Base-by-base conservation (phyloP, 1,140 invertebrate species). In the Orius insidiosus region DNA sequence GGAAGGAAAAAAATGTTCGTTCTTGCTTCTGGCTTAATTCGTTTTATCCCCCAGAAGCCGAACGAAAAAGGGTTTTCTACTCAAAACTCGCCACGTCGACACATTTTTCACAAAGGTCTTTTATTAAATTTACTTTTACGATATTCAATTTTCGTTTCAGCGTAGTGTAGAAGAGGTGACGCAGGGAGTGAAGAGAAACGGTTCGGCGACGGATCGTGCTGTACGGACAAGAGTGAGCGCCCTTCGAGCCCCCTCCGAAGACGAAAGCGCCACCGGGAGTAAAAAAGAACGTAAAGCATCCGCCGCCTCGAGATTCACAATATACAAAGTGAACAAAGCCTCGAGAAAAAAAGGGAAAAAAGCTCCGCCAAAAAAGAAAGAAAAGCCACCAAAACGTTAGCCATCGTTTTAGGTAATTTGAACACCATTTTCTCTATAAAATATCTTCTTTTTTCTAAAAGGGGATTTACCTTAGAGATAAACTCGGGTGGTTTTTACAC, bases 351-450 rank as follows among this genome's bases (percentile, higher is more conserved):
- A 69, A 72, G 86, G 34, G 88, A 93, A 59, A 94, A 92, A 59
- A 90, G 86, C 15, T 89, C 88, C 1, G 89, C 86, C 1, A 90
- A 88, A 60, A 86, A 87, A 59, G 95, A 99, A 62, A 76, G 90
- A 49, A 96, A 98, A 66, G 94, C 95, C n/a, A 99, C 95, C 4
- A 98, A 98, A 69, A 99, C 95, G 10, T 64, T 98, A 31, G 94
- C 93, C 50, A 98, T 98, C 62, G 95, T 99, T 52, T 72, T 98
- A 60, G 94, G 95, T 98, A 69, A 77, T 74, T 10, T 15, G 3
- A 36, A 36, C n/a, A 36, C 35, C 3, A 13, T 4, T 11, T 36
- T 13, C 35, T 7, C 24, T 4, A 24, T 24, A 24, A 24, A 24
- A 24, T 24, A 24, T 24, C 3, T 24, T 24, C 3, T 7, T 24